Base-by-base conservation (phyloP, 2,797 vertebrate genomes). In the Bucorvus abyssinicus region DNA sequence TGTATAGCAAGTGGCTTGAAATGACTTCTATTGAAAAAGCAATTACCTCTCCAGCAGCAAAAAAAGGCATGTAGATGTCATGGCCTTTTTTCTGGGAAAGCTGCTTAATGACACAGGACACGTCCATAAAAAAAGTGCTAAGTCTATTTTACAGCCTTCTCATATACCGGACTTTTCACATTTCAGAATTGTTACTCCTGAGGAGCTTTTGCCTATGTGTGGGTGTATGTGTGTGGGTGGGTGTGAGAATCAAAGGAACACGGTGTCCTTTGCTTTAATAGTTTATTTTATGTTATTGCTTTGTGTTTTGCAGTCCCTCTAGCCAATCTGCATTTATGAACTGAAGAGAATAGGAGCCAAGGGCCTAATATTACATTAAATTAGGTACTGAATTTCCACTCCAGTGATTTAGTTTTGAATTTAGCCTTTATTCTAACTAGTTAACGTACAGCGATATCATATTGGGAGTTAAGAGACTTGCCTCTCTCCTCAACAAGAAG, bases 321-420 rank as follows among this genome's bases (percentile, higher is more conserved):
- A 96, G 96, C 94, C 95, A 93, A 94, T 95, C 93, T 96, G 94
- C 95, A 95, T 97, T 97, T 97, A 97, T 91, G 82, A 95, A 90
- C 84, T 94, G 95, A 92, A 94, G 67, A 93, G 64, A 97, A 95
- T 91, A 96, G 95, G 96, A 95, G 92, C 95, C 86, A 92, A 80
- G 96, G 91, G 96, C 89, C 96, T 97, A 94, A 95, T 94, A 93
- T 89, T 96, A 85, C 69, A 87, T 85, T 90, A 91, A 93, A 92
- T 95, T 95, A 91, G 34, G 78, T 86, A 90, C 93, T 92, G 93
- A 93, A 95, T 93, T 96, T 94, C 91, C 79, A 50, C 85, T 89
- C 4, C 11, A 92, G 71, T 4, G 10, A 90, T 92, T 93, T 87
- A 89, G 64, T 84, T 95, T 96, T 77, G 74, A 90, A 91, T 96